Evolutionary conservation across 2,888 invertebrate genomes (phyloP).

Genomic region (Yponomeuta sedellus): DNA sequence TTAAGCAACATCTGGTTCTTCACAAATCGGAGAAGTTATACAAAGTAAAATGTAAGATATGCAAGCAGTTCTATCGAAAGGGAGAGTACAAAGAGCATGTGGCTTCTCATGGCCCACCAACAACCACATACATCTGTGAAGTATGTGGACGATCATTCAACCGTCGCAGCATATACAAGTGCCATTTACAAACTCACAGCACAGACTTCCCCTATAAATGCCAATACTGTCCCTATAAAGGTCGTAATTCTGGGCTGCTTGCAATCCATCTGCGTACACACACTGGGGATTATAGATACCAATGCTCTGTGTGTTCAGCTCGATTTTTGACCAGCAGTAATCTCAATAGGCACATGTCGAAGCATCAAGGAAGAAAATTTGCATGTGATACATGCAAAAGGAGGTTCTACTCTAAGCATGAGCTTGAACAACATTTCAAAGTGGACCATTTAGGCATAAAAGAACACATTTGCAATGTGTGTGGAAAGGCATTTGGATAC

Average conservation of each 20-base stretch:
- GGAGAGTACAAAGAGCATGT: conserved; percentile 22
- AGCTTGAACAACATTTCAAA: conserved; percentile 44
- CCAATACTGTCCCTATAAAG: conserved; percentile 44
- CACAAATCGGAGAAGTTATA: conserved; percentile 18
- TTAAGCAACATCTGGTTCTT: conserved; percentile 20
- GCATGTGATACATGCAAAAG: conserved; percentile 49
- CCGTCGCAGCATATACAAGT: conserved; percentile 44
- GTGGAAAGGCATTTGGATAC: conserved; percentile 55
- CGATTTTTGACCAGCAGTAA: conserved; percentile 50
- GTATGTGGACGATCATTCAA: conserved; percentile 51
- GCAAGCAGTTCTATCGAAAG: conserved; percentile 22
- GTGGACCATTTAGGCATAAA: conserved; percentile 51
- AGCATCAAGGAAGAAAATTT: conserved; percentile 42
- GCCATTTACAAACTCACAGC: conserved; percentile 44
- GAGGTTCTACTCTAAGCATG: conserved; percentile 43
- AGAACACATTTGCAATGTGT: conserved; percentile 49
- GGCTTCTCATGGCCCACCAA: conserved; percentile 17
- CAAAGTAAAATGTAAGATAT: conserved; percentile 22
- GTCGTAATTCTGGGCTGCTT: conserved; percentile 40
- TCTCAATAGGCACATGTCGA: conserved; percentile 48
- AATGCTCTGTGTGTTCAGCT: conserved; percentile 53
- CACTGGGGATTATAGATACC: conserved; percentile 46
- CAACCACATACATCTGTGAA: conserved; percentile 47
- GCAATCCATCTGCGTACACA: conserved; percentile 49
- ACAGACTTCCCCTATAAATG: conserved; percentile 50